These are phyloP conservation scores for Leucozona laternaria DNA, from an alignment of 2,888 invertebrate genomes.

Conservation along the genomic window DNA sequence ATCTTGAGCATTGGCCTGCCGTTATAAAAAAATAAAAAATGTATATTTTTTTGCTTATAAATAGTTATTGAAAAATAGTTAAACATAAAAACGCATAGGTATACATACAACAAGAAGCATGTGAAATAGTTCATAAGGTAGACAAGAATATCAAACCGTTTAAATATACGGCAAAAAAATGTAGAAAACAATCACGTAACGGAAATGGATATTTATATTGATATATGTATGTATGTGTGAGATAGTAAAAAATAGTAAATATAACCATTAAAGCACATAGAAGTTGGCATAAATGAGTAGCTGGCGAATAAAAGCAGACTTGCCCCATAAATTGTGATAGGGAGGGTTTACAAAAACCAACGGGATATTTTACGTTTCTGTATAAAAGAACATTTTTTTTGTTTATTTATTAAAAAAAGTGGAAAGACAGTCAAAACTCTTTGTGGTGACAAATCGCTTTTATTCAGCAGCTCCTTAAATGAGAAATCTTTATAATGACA, in stretches of 20 bases:
- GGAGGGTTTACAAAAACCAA: too few species aligned
- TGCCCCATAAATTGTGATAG: background rate
- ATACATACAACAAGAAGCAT: background rate
- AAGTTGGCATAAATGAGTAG: background rate
- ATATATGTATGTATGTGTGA: background rate
- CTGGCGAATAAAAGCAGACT: background rate
- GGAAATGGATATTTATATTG: slow-evolving; percentile 3
- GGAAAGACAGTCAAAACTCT: background rate
- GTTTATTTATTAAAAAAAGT: too few species aligned
- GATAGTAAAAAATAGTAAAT: background rate
- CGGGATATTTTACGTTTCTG: too few species aligned
- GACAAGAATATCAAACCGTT: background rate
- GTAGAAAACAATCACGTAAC: slow-evolving; percentile 19
- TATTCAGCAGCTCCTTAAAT: background rate
- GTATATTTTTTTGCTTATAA: slow-evolving; percentile 55
- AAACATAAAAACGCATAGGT: background rate
- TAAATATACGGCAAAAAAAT: background rate
- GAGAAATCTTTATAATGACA: background rate
- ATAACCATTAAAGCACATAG: slow-evolving; percentile 10
- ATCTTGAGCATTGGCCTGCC: slow-evolving; percentile 72
- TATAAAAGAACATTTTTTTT: too few species aligned
- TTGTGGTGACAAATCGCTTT: background rate
- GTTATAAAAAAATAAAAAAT: slow-evolving; percentile 30
- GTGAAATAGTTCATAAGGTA: background rate
- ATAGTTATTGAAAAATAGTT: slow-evolving; percentile 38